Percentiles rank a stretch among this genome's conserved stretches.
These are phyloP conservation scores for Asarcornis scutulata DNA, from an alignment of 2,113 vertebrate species.

Conservation along the genomic window DNA sequence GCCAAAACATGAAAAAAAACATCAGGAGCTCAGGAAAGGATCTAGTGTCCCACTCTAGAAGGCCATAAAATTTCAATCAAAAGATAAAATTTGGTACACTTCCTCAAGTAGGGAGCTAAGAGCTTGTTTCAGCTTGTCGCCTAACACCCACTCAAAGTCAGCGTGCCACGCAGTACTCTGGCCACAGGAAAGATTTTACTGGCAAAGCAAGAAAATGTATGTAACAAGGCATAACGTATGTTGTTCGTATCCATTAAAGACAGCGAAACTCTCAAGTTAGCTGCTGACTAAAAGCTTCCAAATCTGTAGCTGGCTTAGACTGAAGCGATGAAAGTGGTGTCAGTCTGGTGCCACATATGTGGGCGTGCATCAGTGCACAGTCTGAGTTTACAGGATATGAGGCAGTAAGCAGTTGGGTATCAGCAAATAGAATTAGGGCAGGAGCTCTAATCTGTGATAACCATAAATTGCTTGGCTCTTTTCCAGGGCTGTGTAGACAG, in stretches of 20 bases:
- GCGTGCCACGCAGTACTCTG: neutral
- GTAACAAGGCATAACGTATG: neutral
- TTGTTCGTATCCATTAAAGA: conserved; percentile 30
- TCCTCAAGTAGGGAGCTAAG: neutral
- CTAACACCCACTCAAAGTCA: neutral
- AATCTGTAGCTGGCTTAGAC: neutral
- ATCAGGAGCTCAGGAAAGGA: neutral
- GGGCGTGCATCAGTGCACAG: conserved; percentile 24
- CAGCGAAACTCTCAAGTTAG: conserved; percentile 5
- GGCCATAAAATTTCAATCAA: neutral
- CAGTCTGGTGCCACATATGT: conserved; percentile 7
- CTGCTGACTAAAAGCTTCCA: conserved; percentile 61
- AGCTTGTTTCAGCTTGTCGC: neutral
- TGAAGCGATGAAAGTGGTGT: neutral
- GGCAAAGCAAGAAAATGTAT: neutral
- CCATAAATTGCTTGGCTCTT: neutral
- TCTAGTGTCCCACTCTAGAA: neutral
- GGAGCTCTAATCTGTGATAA: neutral
- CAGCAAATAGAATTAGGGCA: conserved; percentile 46
- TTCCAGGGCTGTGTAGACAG: neutral
- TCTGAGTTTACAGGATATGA: conserved; percentile 50
- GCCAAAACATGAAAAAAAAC: neutral
- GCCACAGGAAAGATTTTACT: neutral
- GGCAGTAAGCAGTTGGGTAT: neutral
- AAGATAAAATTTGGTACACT: neutral